A percentile compares a stretch with the other conserved stretches of the same genome.
phyloP scores from a whole-genome alignment of 2,888 invertebrate genomes.

The Shargacucullia verbasci region DNA sequence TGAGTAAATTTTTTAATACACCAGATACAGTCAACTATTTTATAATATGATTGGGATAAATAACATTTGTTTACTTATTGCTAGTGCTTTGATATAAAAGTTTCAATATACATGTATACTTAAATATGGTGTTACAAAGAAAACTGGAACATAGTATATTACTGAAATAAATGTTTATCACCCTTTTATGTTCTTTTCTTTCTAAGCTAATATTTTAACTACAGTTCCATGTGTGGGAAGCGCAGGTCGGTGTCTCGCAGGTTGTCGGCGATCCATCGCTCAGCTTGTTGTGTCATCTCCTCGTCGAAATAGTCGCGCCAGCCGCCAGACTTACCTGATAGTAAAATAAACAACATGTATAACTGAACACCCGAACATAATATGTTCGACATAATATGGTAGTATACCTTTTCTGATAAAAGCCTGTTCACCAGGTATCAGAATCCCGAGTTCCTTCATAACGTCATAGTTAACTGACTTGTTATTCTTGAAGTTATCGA shows the following conservation, averaged over 20 bases:
- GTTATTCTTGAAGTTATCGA: constrained; percentile 95
- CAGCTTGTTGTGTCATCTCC: constrained; percentile 90
- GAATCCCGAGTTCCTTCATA: constrained; percentile 90
- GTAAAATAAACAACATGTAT: neutral
- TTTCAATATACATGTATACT: constrained; percentile 82
- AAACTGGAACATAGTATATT: constrained; percentile 87
- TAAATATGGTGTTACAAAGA: constrained; percentile 88
- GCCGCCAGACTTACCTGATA: constrained; percentile 90
- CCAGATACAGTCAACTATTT: constrained; percentile 68
- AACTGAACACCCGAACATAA: too few relatives aligned
- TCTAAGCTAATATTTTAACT: constrained; percentile 48
- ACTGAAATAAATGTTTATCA: constrained; percentile 88
- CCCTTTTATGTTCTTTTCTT: constrained; percentile 72
- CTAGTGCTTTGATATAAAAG: constrained; percentile 71
- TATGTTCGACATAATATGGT: too few relatives aligned
- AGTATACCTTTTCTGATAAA: constrained; percentile 91
- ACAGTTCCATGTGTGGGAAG: constrained; percentile 82
- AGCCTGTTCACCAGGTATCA: constrained; percentile 87
- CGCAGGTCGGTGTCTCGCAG: constrained; percentile 89
- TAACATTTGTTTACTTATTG: constrained; percentile 79
- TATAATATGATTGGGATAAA: constrained; percentile 64
- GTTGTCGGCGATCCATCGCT: constrained; percentile 92
- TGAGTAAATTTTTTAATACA: constrained; percentile 67
- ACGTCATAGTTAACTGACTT: constrained; percentile 93
- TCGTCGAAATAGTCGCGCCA: constrained; percentile 93